Base-by-base conservation (phyloP, 2,797 vertebrate species). In the Leuciscus waleckii region DNA sequence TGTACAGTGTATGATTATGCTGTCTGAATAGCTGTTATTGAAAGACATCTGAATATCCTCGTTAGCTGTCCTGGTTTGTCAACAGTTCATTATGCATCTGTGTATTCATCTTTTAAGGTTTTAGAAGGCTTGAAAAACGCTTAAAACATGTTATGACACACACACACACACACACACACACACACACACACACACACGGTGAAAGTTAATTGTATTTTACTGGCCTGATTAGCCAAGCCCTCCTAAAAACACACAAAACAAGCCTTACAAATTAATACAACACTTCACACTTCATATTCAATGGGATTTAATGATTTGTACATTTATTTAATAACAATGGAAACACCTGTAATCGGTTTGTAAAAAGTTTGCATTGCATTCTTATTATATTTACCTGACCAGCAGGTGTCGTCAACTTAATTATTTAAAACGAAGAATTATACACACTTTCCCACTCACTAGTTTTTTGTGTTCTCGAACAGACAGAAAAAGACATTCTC, bases 401-500 rank as follows among this genome's bases (percentile, higher is more conserved):
- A 56, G 54, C n/a, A 56, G 54, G 21, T 23, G 8, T 56, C 21
- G 3, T 56, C 54, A 23, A 9, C 54, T 56, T 56, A 9, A 56
- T 23, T 56, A 56, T 10, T 56, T 56, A 23, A 54, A 56, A 23
- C 2, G 0, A 37, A 65, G 7, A 9, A 67, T 9, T 35, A 35
- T 4, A 21, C 51, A 1, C 19, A 21, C 49, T 51, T 65, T 32
- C 26, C 61, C 26, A 16, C 63, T 63, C 7, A 67, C 29, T 29
- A 29, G 26, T 5, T 35, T 67, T 67, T 19, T 35, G 7, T 35
- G 7, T 35, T 32, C 7, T 23, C 54, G 3, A 56, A 23, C 94
- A 99, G 98, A 95, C 95, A 0, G 98, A 98, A 93, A 41, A 97
- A 88, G 97, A 99, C 90, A 98, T 99, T 89, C 92, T 99, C 90